Evolutionary conservation across 2,888 invertebrate genomes (phyloP).

Genomic region (Tridacna crocea): DNA sequence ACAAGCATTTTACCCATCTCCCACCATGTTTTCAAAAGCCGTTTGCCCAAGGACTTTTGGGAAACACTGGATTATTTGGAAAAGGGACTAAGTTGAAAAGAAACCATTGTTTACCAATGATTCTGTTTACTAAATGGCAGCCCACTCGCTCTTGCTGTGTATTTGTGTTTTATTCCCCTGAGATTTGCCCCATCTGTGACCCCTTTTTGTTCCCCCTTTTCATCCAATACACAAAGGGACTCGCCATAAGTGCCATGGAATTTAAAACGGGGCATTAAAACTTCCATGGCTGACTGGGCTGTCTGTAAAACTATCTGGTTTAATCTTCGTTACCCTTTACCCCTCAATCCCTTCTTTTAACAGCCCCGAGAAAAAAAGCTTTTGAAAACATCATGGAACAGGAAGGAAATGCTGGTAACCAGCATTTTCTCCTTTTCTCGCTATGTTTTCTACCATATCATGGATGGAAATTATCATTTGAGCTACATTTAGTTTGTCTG

Average conservation of each 20-base stretch:
- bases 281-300: conserved; percentile 7
- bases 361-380: too few relatives aligned
- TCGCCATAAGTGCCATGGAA: conserved; percentile 33
- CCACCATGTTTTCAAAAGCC: neutral
- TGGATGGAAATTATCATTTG: too few relatives aligned
- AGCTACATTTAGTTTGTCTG: too few relatives aligned
- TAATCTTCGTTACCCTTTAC: too few relatives aligned
- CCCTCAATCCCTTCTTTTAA: too few relatives aligned
- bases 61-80: neutral
- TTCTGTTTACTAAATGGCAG: too few relatives aligned
- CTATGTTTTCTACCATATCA: neutral
- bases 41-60: neutral
- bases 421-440: neutral
- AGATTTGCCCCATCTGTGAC: neutral
- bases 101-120: too few relatives aligned
- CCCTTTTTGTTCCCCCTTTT: conserved; percentile 26
- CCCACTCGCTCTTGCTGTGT: too few relatives aligned
- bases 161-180: too few relatives aligned
- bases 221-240: conserved; percentile 52
- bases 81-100: neutral
- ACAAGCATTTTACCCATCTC: too few relatives aligned
- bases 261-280: conserved; percentile 32
- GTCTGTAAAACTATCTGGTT: conserved; percentile 13
- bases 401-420: too few relatives aligned
- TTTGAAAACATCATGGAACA: too few relatives aligned